Evolutionary conservation across 2,888 invertebrate species (phyloP), one percentile per base, ranked within the genome.

Genomic region (Parnassius mnemosyne): DNA sequence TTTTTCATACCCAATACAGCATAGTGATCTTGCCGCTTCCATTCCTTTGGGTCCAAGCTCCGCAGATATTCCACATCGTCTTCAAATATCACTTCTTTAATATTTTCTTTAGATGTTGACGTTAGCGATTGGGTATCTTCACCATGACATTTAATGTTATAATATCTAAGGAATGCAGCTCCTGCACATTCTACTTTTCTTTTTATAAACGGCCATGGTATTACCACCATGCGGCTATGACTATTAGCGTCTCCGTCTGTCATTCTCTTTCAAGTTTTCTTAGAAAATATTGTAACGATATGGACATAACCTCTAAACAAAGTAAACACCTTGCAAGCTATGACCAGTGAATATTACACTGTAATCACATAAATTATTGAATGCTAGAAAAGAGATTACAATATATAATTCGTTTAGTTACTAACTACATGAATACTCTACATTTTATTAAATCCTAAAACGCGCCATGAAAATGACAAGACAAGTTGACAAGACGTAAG

Each of bases 1-100:
- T 95, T 94, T 72, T 94, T 95, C 74, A 99, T 93, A 57, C 99
- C 99, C 65, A 99, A 91, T 13, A 99, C 98, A 47, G 96, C 96
- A 86, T 99, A 99, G 84, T 99, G 99, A 85, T 99, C 99, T 89
- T 99, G 99, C 75, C 97, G 95, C 92, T 98, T 99, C 98, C 98
- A 99, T 77, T 98, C 96, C 83, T 97, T 98, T 3, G 99, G 99
- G 87, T 99, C 97, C 68, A 99, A 90, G 65, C 96, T 96, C 69
- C 96, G 93, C 66, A 99, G 92, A 82, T 97, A 97, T 63, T 94
- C 94, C 10, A 97, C 93, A 84, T 97, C 96, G 71, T 95, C 96
- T 67, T 95, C 89, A 66, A 92, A 90, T 50, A 84, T 79, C 16
- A 87, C 81, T 74, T 90, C 90, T 63, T 88, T 85, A 9, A 85